A percentile compares a stretch with the other conserved stretches of the same genome.
These are phyloP conservation scores for Aquatica leii DNA, from an alignment of 2,888 invertebrate species.

Conservation along the genomic window DNA sequence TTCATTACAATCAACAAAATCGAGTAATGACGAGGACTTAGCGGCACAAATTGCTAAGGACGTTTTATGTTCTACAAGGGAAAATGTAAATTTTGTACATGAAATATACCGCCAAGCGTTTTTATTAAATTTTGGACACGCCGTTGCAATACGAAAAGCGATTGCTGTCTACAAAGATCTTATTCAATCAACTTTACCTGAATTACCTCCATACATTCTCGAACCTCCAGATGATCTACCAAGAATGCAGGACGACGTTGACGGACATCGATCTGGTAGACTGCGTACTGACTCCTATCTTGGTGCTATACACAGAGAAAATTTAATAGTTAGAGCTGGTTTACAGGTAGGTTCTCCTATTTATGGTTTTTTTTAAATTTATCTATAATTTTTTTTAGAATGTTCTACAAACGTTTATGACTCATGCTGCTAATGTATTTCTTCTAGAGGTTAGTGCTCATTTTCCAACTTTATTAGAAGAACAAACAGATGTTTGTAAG, in stretches of 20 bases:
- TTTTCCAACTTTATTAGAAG: constrained; percentile 78
- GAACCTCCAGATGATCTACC: constrained; percentile 67
- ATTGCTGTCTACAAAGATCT: constrained; percentile 95
- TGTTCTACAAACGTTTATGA: constrained; percentile 87
- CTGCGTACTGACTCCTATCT: constrained; percentile 86
- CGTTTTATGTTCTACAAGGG: constrained; percentile 85
- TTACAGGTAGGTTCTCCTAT: constrained; percentile 67
- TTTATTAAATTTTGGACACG: constrained; percentile 86
- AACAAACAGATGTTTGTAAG: constrained; percentile 96
- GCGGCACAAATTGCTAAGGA: constrained; percentile 79
- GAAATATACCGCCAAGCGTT: constrained; percentile 95
- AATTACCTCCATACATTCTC: constrained; percentile 83
- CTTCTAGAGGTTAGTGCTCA: constrained; percentile 72
- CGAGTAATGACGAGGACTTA: constrained; percentile 58
- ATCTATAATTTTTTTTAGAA: constrained; percentile 64
- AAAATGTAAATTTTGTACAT: constrained; percentile 94
- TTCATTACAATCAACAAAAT: constrained; percentile 55
- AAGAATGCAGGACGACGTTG: constrained; percentile 48
- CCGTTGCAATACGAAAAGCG: constrained; percentile 86
- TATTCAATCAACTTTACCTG: constrained; percentile 86
- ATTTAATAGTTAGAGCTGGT: constrained; percentile 82
- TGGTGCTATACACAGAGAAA: constrained; percentile 83
- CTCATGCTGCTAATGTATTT: constrained; percentile 95
- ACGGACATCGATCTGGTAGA: constrained; percentile 61
- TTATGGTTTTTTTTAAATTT: not conserved